Evolutionary conservation across 2,113 vertebrate genomes (phyloP).

Genomic region (Lota lota): DNA sequence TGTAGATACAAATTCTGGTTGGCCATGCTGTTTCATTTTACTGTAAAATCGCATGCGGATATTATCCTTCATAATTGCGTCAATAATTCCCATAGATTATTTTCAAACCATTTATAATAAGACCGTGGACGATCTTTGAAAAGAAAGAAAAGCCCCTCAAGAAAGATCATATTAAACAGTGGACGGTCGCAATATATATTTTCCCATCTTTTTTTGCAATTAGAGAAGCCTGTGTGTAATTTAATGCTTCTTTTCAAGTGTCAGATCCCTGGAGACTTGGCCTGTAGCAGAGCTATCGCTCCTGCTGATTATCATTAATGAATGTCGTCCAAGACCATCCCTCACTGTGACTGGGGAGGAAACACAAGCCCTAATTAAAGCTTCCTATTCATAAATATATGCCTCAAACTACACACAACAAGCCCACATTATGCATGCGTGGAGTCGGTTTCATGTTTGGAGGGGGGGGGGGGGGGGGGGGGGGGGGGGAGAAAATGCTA

Average conservation of each 20-base stretch:
- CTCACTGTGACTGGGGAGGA: conserved; percentile 74
- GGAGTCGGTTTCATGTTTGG: too few species aligned
- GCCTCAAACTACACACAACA: conserved; percentile 63
- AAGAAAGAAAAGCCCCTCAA: conserved; percentile 58
- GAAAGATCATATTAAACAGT: conserved; percentile 72
- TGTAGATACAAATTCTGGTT: too few species aligned
- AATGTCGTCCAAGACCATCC: conserved; percentile 72
- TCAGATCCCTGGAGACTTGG: conserved; percentile 68
- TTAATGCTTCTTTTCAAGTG: conserved; percentile 76
- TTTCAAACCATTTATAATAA: too few species aligned
- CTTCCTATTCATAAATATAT: conserved; percentile 76
- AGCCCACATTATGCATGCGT: conserved; percentile 30
- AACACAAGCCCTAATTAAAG: conserved; percentile 75
- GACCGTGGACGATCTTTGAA: not conserved
- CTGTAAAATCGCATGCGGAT: too few species aligned
- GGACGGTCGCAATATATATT: conserved; percentile 1
- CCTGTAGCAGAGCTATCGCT: conserved; percentile 71
- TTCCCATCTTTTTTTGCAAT: conserved; percentile 72
- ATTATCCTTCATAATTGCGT: too few species aligned
- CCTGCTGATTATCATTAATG: conserved; percentile 77
- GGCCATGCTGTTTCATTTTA: too few species aligned
- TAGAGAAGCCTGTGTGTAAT: conserved; percentile 74
- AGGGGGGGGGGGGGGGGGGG: too few species aligned
- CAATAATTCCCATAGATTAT: too few species aligned
- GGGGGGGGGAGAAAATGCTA: too few species aligned